phyloP scores from a whole-genome alignment of 2,888 invertebrate species.

The Athrips mouffetella region DNA sequence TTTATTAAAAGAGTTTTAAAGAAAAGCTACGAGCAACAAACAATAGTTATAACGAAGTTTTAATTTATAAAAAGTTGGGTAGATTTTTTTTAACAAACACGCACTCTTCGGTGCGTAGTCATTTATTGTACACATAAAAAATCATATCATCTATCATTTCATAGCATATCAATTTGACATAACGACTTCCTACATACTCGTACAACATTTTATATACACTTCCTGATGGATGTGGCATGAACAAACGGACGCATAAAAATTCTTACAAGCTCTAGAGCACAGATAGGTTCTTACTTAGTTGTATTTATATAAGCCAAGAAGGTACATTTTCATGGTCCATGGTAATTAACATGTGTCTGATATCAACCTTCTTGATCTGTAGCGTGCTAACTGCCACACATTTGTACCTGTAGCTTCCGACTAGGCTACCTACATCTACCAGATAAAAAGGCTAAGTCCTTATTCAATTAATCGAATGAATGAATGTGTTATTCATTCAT shows the following conservation, averaged over 20 bases:
- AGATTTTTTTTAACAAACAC: too few relatives aligned
- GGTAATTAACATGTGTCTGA: conserved; percentile 16
- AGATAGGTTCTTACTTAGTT: neutral
- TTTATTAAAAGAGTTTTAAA: too few relatives aligned
- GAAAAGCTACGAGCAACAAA: too few relatives aligned
- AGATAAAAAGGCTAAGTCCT: neutral
- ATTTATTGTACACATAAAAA: too few relatives aligned
- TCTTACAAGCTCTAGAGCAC: neutral
- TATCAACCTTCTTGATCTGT: conserved; percentile 18
- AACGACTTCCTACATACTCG: neutral
- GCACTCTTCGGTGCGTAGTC: too few relatives aligned
- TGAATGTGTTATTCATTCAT: too few relatives aligned
- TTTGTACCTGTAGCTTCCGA: conserved; percentile 11
- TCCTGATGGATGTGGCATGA: conserved; percentile 3
- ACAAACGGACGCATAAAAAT: conserved; percentile 3
- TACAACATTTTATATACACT: neutral
- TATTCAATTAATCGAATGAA: too few relatives aligned
- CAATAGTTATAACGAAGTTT: too few relatives aligned
- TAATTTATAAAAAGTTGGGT: too few relatives aligned
- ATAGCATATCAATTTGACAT: neutral
- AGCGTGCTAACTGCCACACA: conserved; percentile 15
- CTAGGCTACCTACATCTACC: neutral
- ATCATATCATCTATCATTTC: too few relatives aligned
- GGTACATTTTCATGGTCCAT: neutral
- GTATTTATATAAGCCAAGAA: neutral